Evolutionary conservation across 2,113 vertebrate species (phyloP).

Genomic region (Maccullochella peelii): DNA sequence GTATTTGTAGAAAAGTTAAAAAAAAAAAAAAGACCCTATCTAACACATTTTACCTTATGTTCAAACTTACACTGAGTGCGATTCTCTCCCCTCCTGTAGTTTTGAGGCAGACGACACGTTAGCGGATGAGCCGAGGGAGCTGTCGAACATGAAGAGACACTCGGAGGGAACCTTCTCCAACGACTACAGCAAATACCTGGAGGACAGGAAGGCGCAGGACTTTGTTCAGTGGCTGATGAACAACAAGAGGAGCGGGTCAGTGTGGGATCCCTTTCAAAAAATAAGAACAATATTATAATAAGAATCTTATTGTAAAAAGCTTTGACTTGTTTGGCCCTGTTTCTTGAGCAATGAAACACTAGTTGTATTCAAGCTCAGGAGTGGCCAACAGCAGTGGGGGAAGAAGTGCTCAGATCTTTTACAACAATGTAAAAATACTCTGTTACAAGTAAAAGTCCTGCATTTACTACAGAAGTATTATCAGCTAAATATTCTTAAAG

Average conservation of each 20-base stretch:
- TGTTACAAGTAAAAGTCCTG: not conserved
- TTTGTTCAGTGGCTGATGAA: constrained; percentile 97
- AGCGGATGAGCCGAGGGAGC: constrained; percentile 79
- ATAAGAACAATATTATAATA: no score
- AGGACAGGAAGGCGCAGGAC: constrained; percentile 92
- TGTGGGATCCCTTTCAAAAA: not conserved
- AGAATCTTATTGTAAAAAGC: not conserved
- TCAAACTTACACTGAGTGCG: not conserved
- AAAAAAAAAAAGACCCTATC: no score
- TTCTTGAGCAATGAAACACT: not conserved
- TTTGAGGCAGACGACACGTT: constrained; percentile 85
- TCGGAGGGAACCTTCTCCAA: constrained; percentile 98
- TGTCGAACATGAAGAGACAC: constrained; percentile 90
- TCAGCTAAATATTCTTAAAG: not conserved
- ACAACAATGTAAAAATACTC: not conserved
- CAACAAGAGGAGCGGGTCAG: constrained; percentile 93
- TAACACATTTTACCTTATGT: no score
- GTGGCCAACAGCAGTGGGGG: not conserved
- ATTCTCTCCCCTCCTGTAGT: constrained; percentile 49
- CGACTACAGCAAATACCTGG: constrained; percentile 98
- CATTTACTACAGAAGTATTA: not conserved
- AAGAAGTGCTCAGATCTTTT: not conserved
- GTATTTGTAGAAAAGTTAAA: no score
- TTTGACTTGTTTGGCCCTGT: not conserved
- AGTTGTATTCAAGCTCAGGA: not conserved